Conservation (phyloP, 2,113 vertebrate species). For the Aspidoscelis tigris region DNA sequence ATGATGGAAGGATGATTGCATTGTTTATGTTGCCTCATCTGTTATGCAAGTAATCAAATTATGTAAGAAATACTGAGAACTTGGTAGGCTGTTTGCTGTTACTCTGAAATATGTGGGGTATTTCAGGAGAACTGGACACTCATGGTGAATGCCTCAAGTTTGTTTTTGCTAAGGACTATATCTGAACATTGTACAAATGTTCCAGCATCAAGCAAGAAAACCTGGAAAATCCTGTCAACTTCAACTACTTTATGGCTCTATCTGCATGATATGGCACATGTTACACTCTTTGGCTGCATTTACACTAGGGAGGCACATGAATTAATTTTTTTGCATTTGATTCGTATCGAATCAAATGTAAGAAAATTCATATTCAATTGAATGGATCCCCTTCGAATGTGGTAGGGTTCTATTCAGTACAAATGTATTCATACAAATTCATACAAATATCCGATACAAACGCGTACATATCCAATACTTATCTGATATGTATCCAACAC, state of each 20-base stretch:
- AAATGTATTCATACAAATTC: too few species aligned
- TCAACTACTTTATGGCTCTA: background rate
- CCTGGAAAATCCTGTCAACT: background rate
- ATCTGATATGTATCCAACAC: too few species aligned
- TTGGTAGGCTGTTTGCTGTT: background rate
- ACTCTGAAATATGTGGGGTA: background rate
- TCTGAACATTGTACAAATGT: background rate
- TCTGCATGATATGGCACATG: background rate
- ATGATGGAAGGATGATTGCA: slow-evolving; percentile 52
- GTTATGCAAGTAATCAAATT: slow-evolving; percentile 9
- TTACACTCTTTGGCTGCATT: background rate
- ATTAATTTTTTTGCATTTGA: too few species aligned
- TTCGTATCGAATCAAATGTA: too few species aligned
- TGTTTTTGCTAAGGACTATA: background rate
- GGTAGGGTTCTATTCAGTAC: too few species aligned
- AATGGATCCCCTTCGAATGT: too few species aligned
- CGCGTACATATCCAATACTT: too few species aligned
- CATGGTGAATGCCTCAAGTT: background rate
- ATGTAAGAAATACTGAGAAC: slow-evolving; percentile 11
- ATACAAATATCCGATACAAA: too few species aligned
- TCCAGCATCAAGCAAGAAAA: background rate
- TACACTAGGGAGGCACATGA: too few species aligned
- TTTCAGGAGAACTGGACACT: background rate
- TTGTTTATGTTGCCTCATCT: background rate
- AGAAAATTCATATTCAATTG: too few species aligned